These are phyloP conservation scores for Crypturellus tataupa DNA, from an alignment of 2,797 vertebrate genomes.

Conservation along the genomic window DNA sequence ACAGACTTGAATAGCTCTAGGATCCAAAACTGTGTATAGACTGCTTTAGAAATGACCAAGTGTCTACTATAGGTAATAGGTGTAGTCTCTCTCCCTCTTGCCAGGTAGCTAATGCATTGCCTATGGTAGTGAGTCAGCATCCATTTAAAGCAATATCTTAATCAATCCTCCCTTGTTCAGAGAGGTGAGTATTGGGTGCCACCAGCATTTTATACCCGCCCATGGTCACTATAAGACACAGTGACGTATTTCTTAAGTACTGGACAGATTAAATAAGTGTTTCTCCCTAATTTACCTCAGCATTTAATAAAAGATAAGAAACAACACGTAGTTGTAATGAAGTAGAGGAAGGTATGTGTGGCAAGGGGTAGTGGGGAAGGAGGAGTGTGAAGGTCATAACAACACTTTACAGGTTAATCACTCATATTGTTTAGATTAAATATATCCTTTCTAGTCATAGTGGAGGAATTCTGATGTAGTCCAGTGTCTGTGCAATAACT, in stretches of 20 bases:
- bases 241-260: background rate
- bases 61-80: rapidly evolving
- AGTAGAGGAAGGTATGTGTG: background rate
- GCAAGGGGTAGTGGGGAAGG: background rate
- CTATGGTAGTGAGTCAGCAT: background rate
- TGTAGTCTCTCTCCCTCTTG: rapidly evolving
- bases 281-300: background rate
- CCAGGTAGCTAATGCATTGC: background rate
- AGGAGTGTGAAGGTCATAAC: background rate
- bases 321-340: background rate
- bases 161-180: background rate
- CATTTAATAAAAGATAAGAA: background rate
- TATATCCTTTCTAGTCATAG: background rate
- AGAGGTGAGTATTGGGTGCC: background rate
- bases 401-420: background rate
- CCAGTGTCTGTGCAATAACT: background rate
- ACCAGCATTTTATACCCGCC: background rate
- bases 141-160: background rate
- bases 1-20: background rate
- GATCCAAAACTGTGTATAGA: background rate
- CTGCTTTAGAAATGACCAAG: background rate
- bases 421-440: background rate
- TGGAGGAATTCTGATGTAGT: rapidly evolving
- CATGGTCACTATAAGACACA: background rate
- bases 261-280: background rate